Conservation (phyloP, 2,797 vertebrate genomes). For the Tarsius wallacei region DNA sequence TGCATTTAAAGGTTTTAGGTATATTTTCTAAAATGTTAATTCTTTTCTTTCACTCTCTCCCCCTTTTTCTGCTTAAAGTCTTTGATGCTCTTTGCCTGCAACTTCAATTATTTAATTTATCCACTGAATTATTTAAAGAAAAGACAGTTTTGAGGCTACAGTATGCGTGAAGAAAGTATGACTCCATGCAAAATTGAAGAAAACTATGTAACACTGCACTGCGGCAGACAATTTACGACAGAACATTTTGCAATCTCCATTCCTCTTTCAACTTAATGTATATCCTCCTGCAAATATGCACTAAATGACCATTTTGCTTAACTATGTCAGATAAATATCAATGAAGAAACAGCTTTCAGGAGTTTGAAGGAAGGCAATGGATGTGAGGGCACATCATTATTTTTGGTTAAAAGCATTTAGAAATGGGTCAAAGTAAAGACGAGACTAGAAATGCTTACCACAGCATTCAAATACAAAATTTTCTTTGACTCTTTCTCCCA, state of each 20-base stretch:
- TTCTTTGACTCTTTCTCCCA: slow-evolving; percentile 47
- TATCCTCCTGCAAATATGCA: slow-evolving; percentile 33
- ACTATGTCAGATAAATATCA: slow-evolving; percentile 58
- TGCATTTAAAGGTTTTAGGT: background rate
- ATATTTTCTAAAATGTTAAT: slow-evolving; percentile 28
- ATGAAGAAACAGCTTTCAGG: slow-evolving; percentile 48
- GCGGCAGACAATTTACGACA: background rate
- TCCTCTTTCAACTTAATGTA: slow-evolving; percentile 36
- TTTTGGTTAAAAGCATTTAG: slow-evolving; percentile 65
- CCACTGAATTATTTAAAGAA: slow-evolving; percentile 82
- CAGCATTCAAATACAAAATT: slow-evolving; percentile 56
- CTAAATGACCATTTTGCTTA: slow-evolving; percentile 57
- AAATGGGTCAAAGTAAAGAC: slow-evolving; percentile 69
- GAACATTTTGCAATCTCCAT: background rate
- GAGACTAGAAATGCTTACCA: slow-evolving; percentile 62
- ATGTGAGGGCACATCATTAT: background rate
- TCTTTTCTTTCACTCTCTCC: slow-evolving; percentile 18
- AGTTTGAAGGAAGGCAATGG: slow-evolving; percentile 19
- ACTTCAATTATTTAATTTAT: slow-evolving; percentile 82
- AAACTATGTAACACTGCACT: background rate
- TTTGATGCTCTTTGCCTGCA: slow-evolving; percentile 41
- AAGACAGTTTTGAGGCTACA: slow-evolving; percentile 42
- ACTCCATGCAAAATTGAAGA: slow-evolving; percentile 62
- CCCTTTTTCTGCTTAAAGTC: slow-evolving; percentile 28
- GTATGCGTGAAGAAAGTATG: slow-evolving; percentile 55